Evolutionary conservation across 2,113 vertebrate species (phyloP).

Genomic region (Xenus cinereus): DNA sequence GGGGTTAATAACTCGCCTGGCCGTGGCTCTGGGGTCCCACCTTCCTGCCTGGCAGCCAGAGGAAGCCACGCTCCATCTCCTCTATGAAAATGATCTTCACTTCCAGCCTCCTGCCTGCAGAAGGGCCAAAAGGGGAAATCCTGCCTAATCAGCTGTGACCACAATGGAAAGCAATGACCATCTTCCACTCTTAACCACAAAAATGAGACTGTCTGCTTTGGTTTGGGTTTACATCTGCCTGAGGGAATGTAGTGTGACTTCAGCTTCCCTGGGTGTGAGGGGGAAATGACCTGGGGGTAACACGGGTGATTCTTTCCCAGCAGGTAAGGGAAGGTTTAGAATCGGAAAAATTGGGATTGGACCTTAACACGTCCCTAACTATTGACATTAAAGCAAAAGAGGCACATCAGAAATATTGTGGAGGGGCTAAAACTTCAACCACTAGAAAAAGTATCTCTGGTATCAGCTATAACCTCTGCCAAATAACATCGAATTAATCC

Average conservation of each 20-base stretch:
- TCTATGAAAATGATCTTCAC: not conserved
- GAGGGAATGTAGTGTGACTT: not conserved
- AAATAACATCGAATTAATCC: not conserved
- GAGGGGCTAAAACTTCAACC: not conserved
- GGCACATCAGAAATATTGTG: not conserved
- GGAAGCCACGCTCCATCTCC: not conserved
- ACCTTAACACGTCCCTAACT: not conserved
- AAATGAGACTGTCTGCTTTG: not conserved
- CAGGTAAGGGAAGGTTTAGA: not conserved
- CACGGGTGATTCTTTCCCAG: not conserved
- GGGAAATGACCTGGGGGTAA: not conserved
- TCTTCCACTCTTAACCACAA: not conserved
- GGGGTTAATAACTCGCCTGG: not conserved
- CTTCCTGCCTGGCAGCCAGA: not conserved
- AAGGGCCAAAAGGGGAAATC: not conserved
- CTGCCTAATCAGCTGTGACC: not conserved
- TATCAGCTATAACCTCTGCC: not conserved
- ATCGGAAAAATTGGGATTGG: not conserved
- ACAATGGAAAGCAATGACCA: not conserved
- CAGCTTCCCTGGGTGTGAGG: not conserved
- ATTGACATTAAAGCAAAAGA: not conserved
- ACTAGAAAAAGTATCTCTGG: not conserved
- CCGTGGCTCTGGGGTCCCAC: not conserved
- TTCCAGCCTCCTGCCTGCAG: not conserved
- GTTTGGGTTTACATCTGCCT: not conserved